A percentile compares a stretch with the other conserved stretches of the same genome.
phyloP scores from a whole-genome alignment of 2,797 vertebrate species.

The Rhadinocentrus ornatus region DNA sequence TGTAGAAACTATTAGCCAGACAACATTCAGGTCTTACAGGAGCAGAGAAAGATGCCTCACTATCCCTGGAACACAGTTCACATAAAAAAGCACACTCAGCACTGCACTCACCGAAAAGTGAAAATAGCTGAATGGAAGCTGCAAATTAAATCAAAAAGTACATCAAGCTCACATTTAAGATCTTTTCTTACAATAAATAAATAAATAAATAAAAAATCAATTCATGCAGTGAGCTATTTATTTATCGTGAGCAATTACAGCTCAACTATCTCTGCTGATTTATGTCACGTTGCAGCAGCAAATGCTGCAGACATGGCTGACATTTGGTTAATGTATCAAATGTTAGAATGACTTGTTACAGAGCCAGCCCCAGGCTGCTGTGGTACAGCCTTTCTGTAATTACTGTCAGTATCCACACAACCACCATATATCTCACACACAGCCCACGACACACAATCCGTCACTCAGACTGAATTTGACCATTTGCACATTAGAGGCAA shows the following conservation, averaged over 20 bases:
- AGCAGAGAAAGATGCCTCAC: conserved; percentile 41
- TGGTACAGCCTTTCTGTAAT: conserved; percentile 70
- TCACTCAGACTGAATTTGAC: conserved; percentile 47
- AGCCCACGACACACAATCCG: conserved; percentile 48
- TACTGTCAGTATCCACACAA: conserved; percentile 70
- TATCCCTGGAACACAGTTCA: conserved; percentile 32
- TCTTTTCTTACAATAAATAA: conserved; percentile 12
- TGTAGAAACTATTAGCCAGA: conserved; percentile 27
- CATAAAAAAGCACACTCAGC: conserved; percentile 28
- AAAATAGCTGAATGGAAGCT: conserved; percentile 1
- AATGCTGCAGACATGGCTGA: conserved; percentile 51
- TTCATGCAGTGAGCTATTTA: conserved; percentile 9
- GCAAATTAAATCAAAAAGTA: conserved; percentile 44
- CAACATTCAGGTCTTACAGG: conserved; percentile 15
- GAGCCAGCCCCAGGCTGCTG: conserved; percentile 58
- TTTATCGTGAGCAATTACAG: conserved; percentile 27
- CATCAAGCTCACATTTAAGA: conserved; percentile 26
- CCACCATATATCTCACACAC: conserved; percentile 61
- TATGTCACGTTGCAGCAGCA: conserved; percentile 37
- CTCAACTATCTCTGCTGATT: conserved; percentile 42
- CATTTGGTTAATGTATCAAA: conserved; percentile 72
- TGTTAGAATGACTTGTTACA: conserved; percentile 70
- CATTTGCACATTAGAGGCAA: conserved; percentile 47
- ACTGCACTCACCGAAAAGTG: conserved; percentile 14
- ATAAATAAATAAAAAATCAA: conserved; percentile 3